Conservation (phyloP, 2,888 invertebrate genomes). For the Rotaria socialis region DNA sequence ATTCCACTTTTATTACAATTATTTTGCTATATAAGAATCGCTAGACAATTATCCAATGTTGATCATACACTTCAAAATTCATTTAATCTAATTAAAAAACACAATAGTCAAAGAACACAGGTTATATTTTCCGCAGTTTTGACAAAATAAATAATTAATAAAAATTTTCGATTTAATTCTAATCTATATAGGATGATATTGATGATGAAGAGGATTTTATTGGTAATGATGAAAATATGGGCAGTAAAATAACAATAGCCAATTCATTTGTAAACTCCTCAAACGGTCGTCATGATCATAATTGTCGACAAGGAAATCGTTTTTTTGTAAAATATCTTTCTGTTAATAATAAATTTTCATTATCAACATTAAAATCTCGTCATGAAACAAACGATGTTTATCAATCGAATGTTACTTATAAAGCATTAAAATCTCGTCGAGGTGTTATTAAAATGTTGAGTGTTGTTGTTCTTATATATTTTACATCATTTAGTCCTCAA, state of each 20-base stretch:
- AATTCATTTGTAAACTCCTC: background rate
- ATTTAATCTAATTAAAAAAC: background rate
- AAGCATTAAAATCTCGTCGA: conserved; percentile 22
- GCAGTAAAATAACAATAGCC: background rate
- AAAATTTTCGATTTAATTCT: background rate
- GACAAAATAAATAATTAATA: background rate
- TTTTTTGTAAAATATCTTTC: background rate
- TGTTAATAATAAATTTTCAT: background rate
- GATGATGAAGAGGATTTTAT: background rate
- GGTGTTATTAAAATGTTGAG: conserved; percentile 25
- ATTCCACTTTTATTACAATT: conserved; percentile 25
- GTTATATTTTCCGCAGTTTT: background rate
- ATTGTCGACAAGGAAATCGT: background rate
- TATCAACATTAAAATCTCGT: background rate
- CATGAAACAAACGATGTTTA: background rate
- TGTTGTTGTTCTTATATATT: background rate
- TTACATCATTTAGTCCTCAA: conserved; percentile 34
- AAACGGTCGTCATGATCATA: background rate
- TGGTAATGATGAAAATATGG: background rate
- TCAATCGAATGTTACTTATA: background rate
- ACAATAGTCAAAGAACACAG: background rate
- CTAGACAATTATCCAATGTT: background rate
- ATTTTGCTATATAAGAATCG: conserved; percentile 9
- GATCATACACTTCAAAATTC: background rate
- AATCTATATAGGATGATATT: background rate